These are phyloP conservation scores for Dolichomitus sp. DNA, from an alignment of 2,888 invertebrate genomes.

Conservation along the genomic window DNA sequence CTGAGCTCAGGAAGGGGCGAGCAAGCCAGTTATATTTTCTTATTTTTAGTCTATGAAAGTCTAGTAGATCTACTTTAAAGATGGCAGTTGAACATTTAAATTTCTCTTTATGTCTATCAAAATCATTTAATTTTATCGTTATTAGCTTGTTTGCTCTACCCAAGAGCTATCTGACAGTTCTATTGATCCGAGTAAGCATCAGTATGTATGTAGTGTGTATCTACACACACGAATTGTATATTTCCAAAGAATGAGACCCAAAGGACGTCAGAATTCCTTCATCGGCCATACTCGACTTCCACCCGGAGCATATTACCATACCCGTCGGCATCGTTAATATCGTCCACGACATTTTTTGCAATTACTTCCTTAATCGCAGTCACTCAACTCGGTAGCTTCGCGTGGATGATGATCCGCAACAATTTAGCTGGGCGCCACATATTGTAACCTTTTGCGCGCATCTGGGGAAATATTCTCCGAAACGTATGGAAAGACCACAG, in stretches of 20 bases:
- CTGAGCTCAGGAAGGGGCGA: no score
- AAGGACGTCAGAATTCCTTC: conserved; percentile 42
- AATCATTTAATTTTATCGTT: no score
- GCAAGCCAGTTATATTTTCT: no score
- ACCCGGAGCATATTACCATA: conserved; percentile 37
- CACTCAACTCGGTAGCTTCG: neutral
- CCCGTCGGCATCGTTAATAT: conserved; percentile 54
- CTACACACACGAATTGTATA: neutral
- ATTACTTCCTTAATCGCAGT: conserved; percentile 48
- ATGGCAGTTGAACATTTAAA: no score
- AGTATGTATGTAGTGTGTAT: conserved; percentile 10
- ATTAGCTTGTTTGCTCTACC: no score
- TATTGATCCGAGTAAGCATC: conserved; percentile 57
- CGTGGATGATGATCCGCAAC: neutral
- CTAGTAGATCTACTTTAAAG: no score
- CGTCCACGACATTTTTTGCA: conserved; percentile 48
- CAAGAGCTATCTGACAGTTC: conserved; percentile 52
- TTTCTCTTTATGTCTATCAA: no score
- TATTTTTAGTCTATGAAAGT: no score
- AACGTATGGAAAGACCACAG: conserved; percentile 48
- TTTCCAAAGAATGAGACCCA: conserved; percentile 39
- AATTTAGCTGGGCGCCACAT: neutral
- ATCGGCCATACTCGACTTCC: neutral
- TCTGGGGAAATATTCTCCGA: conserved; percentile 51
- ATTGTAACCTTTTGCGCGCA: conserved; percentile 15